Base-by-base conservation (phyloP, 2,797 vertebrate species). In the Balearica regulorum region DNA sequence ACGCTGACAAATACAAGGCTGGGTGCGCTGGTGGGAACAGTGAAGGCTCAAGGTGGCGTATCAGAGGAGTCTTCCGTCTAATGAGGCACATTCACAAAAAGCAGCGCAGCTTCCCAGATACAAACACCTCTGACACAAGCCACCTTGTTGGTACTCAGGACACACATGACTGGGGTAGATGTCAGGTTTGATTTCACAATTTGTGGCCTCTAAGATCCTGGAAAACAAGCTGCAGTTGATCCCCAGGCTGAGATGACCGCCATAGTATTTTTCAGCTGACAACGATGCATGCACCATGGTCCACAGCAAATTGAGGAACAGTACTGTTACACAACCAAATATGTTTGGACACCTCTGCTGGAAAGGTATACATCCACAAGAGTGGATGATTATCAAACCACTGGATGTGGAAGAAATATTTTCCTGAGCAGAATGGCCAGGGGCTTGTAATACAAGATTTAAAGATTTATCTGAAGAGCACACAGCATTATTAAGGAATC, bases 221-320 rank as follows among this genome's bases (percentile, higher is more conserved):
- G 7, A n/a, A 51, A 49, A 39, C 16, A 51, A 51, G 16, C 25
- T 8, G 1, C 17, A 54, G 54, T 7, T 31, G 46, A 41, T 55
- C 70, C 39, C n/a, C 62, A 31, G n/a, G 48, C n/a, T 25, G 17
- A 10, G 11, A 6, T 1, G 5, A 31, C 25, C 39, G n/a, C 24
- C 20, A 13, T 2, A 18, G 48, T 25, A 21, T 43, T 48, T 15
- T 54, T n/a, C 55, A 83, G 54, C 35, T 49, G 29, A 68, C 39
- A 66, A 5, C 1, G 4, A 41, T 10, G 25, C 58, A 57, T 7
- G 7, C 13, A 22, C 26, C 5, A 2, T 8, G 3, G 31, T 10
- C 24, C 2, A 0, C 54, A 61, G 31, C 35, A 62, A 70, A 55
- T 0, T 51, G 65, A 37, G 37, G 57, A 37, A 43, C 26, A 29